Base-by-base conservation (phyloP, 2,797 vertebrate genomes). In the Meriones psammophilus region DNA sequence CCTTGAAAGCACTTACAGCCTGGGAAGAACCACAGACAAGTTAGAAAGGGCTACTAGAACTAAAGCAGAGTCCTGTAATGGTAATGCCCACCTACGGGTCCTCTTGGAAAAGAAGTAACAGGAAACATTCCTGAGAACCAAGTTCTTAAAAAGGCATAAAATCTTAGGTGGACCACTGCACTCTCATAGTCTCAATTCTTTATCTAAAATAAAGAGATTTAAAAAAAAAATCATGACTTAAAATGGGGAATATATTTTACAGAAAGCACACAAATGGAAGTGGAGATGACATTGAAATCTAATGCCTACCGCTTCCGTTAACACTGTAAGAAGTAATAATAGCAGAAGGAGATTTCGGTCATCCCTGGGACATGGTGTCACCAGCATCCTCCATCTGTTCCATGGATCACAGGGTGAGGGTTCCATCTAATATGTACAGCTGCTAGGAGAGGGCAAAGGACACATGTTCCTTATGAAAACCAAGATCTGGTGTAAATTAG, bases 1-100 rank as follows among this genome's bases (percentile, higher is more conserved):
- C 56, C 54, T 96, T 97, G 94, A 74, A 71, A 94, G 22, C 39
- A 88, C 58, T 92, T 95, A 92, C 42, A 71, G 64, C 71, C 71
- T 54, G 24, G 62, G 24, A 50, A 90, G 36, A 18, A 84, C n/a
- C 46, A 84, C 3, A 83, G 46, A 28, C 62, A 30, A 89, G 46
- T 42, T 68, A 68, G 54, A 62, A 28, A 36, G 24, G 39, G 42
- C 54, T 56, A 0, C 2, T 46, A 18, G 24, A 36, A 14, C 54
- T 56, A 13, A 94, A 64, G 62, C 12, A 81, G 26, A 68, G 33
- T 1, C 30, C 74, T 60, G 28, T 24, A 58, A 30, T 18, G 88
- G 28, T 24, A 58, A 30, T 18, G 88, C 50, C 28, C 60, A 64
- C 7, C 7, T 28, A n/a, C 36, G 18, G 8, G 33, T 46, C 33